These are phyloP conservation scores for Caenorhabditis panamensis DNA, from an alignment of 2,888 invertebrate species.

Conservation along the genomic window DNA sequence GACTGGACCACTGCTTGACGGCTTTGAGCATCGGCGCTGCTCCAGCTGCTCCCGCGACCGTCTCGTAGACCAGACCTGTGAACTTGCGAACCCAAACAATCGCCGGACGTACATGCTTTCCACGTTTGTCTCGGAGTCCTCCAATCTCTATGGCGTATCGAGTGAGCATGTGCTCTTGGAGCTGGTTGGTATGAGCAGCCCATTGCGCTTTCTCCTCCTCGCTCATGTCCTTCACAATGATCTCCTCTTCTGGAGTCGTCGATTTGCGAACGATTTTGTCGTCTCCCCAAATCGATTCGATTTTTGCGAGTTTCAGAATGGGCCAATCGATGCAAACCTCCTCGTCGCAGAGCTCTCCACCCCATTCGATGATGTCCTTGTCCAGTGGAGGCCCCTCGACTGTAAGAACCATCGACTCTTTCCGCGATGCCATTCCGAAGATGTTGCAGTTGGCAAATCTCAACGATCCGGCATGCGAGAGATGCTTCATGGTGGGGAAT, in stretches of 20 bases:
- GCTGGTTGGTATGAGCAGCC: constrained; percentile 27
- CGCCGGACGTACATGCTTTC: constrained; percentile 16
- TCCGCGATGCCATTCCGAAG: constrained; percentile 90
- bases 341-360: constrained; percentile 86
- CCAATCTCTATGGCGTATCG: constrained; percentile 69
- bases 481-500: constrained; percentile 92
- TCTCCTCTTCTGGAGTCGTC: constrained; percentile 24
- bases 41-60: constrained; percentile 7
- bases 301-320: constrained; percentile 85
- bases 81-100: constrained; percentile 64
- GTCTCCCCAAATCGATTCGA: constrained; percentile 60
- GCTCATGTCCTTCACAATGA: constrained; percentile 57
- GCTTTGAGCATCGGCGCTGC: constrained; percentile 23
- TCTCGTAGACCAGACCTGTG: constrained; percentile 61
- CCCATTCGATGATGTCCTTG: constrained; percentile 83
- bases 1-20: constrained; percentile 54
- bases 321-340: constrained; percentile 93
- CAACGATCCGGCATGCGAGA: constrained; percentile 86
- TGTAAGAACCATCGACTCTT: constrained; percentile 86
- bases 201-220: constrained; percentile 48
- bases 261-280: constrained; percentile 37
- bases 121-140: constrained; percentile 3
- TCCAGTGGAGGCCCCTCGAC: constrained; percentile 1
- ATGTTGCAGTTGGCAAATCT: constrained; percentile 87
- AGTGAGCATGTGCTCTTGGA: constrained; percentile 46